These are phyloP conservation scores for Drosophila sulfurigaster DNA, from an alignment of 1,140 invertebrate species.

Conservation along the genomic window DNA sequence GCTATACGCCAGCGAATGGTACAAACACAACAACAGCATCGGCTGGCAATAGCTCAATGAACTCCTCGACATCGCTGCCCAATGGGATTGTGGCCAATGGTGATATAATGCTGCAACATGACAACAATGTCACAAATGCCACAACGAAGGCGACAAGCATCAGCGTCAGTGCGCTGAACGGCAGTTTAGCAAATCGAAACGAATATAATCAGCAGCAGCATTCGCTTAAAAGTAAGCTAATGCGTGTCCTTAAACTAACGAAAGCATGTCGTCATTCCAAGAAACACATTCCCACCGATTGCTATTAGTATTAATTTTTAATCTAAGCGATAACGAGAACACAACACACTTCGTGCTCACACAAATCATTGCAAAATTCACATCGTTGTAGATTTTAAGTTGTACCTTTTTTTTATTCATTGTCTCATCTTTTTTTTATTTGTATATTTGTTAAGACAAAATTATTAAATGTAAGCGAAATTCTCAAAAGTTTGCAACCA, in stretches of 20 bases:
- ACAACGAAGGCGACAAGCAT: slow-evolving; percentile 65
- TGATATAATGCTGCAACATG: slow-evolving; percentile 64
- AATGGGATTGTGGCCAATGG: slow-evolving; percentile 77
- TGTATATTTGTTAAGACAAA: slow-evolving; percentile 40
- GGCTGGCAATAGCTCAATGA: slow-evolving; percentile 84
- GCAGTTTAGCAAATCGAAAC: slow-evolving; percentile 78
- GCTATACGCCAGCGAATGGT: slow-evolving; percentile 71
- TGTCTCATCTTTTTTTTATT: slow-evolving; percentile 22
- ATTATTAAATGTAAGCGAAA: slow-evolving; percentile 57
- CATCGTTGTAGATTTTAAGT: slow-evolving; percentile 40
- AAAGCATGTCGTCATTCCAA: slow-evolving; percentile 49
- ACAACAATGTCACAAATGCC: slow-evolving; percentile 57
- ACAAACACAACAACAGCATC: slow-evolving; percentile 34
- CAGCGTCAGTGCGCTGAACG: slow-evolving; percentile 63
- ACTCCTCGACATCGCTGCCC: slow-evolving; percentile 69
- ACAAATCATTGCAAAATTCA: slow-evolving; percentile 10
- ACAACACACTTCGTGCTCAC: slow-evolving; percentile 27
- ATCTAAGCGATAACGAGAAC: slow-evolving; percentile 15
- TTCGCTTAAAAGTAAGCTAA: slow-evolving; percentile 84
- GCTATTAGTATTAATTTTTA: slow-evolving; percentile 13
- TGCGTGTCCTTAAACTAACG: slow-evolving; percentile 62
- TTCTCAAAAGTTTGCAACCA: slow-evolving; percentile 58
- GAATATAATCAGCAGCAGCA: slow-evolving; percentile 79
- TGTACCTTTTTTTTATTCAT: slow-evolving; percentile 21
- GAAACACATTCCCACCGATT: slow-evolving; percentile 30